These are phyloP conservation scores for Oreotrochilus melanogaster DNA, from an alignment of 2,113 vertebrate species.

Conservation along the genomic window DNA sequence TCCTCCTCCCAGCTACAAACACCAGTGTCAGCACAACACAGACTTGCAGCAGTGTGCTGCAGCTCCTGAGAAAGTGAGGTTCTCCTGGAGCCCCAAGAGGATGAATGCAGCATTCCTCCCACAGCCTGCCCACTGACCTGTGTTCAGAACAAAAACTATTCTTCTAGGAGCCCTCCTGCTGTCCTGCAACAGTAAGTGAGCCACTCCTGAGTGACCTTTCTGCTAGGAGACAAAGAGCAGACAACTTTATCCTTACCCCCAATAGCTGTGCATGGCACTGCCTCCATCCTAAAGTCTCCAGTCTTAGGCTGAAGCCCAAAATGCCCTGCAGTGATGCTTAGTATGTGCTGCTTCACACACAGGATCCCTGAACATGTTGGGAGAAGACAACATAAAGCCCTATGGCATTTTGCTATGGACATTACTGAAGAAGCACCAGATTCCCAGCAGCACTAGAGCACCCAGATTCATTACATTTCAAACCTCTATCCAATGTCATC, in stretches of 20 bases:
- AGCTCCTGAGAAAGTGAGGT: background rate
- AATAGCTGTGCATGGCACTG: background rate
- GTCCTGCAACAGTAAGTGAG: background rate
- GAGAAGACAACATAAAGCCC: fast-evolving
- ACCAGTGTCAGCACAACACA: background rate
- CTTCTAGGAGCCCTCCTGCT: background rate
- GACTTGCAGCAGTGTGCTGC: background rate
- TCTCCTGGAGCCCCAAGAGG: background rate
- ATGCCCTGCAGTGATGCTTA: background rate
- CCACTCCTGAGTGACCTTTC: background rate
- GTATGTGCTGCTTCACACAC: too few relatives aligned
- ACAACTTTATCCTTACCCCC: background rate
- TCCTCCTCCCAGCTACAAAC: background rate
- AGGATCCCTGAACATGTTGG: fast-evolving
- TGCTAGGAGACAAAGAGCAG: background rate
- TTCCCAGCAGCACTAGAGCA: background rate
- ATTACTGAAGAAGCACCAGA: background rate
- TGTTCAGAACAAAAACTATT: background rate
- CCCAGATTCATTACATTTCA: background rate
- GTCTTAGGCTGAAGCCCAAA: fast-evolving
- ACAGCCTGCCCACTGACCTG: background rate
- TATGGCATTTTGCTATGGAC: background rate
- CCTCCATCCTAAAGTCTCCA: background rate
- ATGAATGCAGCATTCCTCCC: background rate
- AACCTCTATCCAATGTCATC: background rate